Conservation (phyloP, 1,140 invertebrate species). For the Drosophila lacteicornis region DNA sequence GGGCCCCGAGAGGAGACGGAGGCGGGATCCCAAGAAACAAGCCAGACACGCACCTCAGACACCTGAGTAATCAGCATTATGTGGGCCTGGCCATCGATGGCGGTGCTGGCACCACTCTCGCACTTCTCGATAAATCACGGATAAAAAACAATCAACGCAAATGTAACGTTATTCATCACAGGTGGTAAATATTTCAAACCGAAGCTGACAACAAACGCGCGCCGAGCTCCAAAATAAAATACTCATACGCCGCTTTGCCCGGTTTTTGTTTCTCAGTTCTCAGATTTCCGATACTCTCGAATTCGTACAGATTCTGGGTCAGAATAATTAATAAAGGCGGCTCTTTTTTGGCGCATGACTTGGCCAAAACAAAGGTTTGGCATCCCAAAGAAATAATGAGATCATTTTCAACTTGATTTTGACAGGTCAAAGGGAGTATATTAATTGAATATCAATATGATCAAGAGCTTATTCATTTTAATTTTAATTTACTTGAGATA, state of each 20-base stretch:
- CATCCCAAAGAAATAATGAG: slow-evolving; percentile 11
- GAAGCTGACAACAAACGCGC: slow-evolving; percentile 77
- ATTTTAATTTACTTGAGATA: neutral
- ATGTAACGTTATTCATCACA: slow-evolving; percentile 83
- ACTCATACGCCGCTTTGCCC: slow-evolving; percentile 21
- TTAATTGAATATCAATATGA: neutral
- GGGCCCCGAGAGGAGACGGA: slow-evolving; percentile 38
- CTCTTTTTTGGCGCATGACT: slow-evolving; percentile 69
- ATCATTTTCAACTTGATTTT: slow-evolving; percentile 20
- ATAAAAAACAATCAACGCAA: slow-evolving; percentile 69
- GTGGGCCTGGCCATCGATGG: slow-evolving; percentile 67
- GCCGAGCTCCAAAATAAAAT: slow-evolving; percentile 48
- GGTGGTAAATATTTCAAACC: slow-evolving; percentile 76
- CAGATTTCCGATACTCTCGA: slow-evolving; percentile 51
- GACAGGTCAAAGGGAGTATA: neutral
- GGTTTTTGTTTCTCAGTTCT: slow-evolving; percentile 31
- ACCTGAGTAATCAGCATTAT: slow-evolving; percentile 80
- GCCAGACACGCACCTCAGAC: slow-evolving; percentile 54
- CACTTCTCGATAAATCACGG: slow-evolving; percentile 75
- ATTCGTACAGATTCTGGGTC: slow-evolving; percentile 69
- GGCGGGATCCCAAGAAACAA: slow-evolving; percentile 13
- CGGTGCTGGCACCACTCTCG: slow-evolving; percentile 47
- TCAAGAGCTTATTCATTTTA: too few species aligned
- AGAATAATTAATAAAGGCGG: slow-evolving; percentile 78
- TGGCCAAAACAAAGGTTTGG: slow-evolving; percentile 49